A percentile compares a stretch with the other conserved stretches of the same genome.
phyloP scores from a whole-genome alignment of 2,888 invertebrate species.

The Rapana venosa region DNA sequence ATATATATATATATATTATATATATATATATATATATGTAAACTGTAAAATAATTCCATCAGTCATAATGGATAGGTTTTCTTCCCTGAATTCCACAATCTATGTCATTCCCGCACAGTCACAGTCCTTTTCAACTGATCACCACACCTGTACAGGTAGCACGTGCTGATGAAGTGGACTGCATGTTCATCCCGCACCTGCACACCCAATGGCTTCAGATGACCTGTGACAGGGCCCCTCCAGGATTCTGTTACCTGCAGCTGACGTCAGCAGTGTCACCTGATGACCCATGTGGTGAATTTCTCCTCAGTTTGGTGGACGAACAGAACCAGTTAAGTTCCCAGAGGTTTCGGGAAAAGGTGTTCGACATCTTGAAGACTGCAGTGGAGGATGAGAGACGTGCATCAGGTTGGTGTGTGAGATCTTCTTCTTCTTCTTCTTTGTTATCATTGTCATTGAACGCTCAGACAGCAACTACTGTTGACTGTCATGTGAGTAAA shows the following conservation, averaged over 20 bases:
- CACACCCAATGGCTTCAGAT: constrained; percentile 4
- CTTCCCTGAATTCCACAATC: too few species aligned
- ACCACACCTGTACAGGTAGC: constrained; percentile 19
- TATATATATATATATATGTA: too few species aligned
- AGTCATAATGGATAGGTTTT: too few species aligned
- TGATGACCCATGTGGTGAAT: not conserved
- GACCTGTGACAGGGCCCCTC: constrained; percentile 6
- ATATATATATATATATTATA: not conserved
- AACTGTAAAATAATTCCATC: too few species aligned
- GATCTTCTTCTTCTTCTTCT: too few species aligned
- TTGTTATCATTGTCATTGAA: too few species aligned
- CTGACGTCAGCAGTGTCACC: not conserved
- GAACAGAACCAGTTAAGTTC: not conserved
- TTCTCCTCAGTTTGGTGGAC: not conserved
- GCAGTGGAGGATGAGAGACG: not conserved
- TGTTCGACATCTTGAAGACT: not conserved
- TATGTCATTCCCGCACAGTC: too few species aligned
- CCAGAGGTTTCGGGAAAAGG: not conserved
- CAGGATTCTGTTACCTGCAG: constrained; percentile 34
- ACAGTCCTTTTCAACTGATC: too few species aligned
- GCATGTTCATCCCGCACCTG: constrained; percentile 30
- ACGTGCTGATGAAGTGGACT: constrained; percentile 38
- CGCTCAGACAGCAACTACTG: too few species aligned
- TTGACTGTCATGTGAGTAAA: too few species aligned
- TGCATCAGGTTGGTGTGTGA: constrained; percentile 4